Evolutionary conservation across 1,140 invertebrate genomes (phyloP), one percentile per base, ranked within the genome.

Genomic region (Dolichoris vasculosae): DNA sequence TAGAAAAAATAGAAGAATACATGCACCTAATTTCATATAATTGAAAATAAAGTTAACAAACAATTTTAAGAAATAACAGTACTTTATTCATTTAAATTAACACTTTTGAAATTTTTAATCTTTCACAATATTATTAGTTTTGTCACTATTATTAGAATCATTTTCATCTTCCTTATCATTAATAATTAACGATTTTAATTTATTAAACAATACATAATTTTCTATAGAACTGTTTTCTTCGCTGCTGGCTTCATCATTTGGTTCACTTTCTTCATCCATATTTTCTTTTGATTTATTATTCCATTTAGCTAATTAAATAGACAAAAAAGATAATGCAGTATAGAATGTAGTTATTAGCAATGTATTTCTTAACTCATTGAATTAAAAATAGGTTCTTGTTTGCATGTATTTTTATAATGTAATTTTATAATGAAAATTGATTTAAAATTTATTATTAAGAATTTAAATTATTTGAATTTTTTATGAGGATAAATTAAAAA

Each of bases 111-210:
- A 85, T 26, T 89, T 86, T 64, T 67, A 83, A 75, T 89, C 84
- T 85, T 88, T 88, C 84, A 76, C 79, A 64, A 30, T 38, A 86
- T n/a, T n/a, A n/a, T n/a, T n/a, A n/a, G n/a, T n/a, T n/a, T n/a
- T n/a, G n/a, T n/a, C n/a, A 84, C 88, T 88, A 73, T 46, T 86
- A 40, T 88, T 88, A 81, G 83, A 88, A 71, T 90, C 86, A 82
- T 83, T 55, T 35, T 30, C 11, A 32, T 78, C 63, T 11, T 77
- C n/a, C 11, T 86, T 43, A 64, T 81, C n/a, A 11, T 89, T 86
- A 71, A 92, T 46, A 82, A 90, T 88, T 51, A 94, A 88, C 13
- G 88, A 89, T 84, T 94, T 92, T 71, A 94, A 87, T 89, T 94
- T 94, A 11, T 88, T 87, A 73, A 93, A 63, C 69, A 94, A 88